Conservation (phyloP, 2,888 invertebrate genomes). For the Lycophotia porphyrea region DNA sequence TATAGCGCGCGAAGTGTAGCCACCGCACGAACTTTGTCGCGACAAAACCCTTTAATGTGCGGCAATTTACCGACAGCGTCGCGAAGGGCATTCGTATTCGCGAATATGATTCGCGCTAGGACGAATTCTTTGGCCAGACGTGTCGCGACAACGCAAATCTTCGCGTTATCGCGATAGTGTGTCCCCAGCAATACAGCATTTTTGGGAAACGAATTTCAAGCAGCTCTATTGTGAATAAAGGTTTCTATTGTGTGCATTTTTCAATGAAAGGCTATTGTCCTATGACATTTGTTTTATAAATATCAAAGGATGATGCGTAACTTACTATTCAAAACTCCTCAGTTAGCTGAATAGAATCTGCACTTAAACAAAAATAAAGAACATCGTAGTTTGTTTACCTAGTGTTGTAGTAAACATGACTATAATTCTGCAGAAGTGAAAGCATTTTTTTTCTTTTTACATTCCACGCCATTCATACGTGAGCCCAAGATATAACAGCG, state of each 20-base stretch:
- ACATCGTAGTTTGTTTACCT: background rate
- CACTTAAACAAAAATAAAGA: background rate
- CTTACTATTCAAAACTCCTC: background rate
- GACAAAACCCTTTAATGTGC: too few species aligned
- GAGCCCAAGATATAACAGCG: background rate
- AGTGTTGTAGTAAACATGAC: background rate
- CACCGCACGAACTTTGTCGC: too few species aligned
- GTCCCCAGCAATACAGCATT: too few species aligned
- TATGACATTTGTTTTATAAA: conserved; percentile 15
- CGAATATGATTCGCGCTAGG: too few species aligned
- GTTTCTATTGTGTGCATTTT: background rate
- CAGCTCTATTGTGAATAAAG: background rate
- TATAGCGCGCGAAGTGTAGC: too few species aligned
- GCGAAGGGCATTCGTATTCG: too few species aligned
- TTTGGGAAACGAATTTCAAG: background rate
- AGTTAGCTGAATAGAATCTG: background rate
- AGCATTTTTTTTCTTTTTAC: background rate
- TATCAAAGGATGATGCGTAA: background rate
- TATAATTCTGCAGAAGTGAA: background rate
- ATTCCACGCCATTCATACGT: background rate
- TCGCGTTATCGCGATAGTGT: too few species aligned
- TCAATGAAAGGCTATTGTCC: conserved; percentile 6
- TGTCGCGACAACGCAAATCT: too few species aligned
- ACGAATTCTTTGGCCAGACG: too few species aligned
- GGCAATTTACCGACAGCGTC: too few species aligned